Evolutionary conservation across 2,113 vertebrate species (phyloP).

Genomic region (Sialia sialis): DNA sequence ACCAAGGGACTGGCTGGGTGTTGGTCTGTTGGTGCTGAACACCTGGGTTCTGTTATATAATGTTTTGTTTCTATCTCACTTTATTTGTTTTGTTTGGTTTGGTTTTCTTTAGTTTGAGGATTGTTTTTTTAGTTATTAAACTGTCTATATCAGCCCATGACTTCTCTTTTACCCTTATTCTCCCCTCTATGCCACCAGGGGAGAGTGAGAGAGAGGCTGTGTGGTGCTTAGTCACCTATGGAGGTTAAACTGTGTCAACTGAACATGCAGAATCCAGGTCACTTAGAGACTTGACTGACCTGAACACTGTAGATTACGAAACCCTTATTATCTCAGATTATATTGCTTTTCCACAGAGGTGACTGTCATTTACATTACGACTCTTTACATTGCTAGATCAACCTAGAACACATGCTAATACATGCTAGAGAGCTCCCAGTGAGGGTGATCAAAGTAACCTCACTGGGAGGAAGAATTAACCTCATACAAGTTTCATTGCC

Average conservation of each 20-base stretch:
- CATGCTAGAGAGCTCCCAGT: neutral
- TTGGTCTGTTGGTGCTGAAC: neutral
- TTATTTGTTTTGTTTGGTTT: neutral
- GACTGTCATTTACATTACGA: neutral
- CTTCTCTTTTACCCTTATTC: neutral
- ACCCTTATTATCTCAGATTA: neutral
- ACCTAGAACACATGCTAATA: neutral
- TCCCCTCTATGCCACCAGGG: neutral
- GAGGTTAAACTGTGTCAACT: neutral
- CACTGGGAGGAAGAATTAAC: neutral
- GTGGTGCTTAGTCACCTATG: neutral
- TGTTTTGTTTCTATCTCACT: fast-evolving
- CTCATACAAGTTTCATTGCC: neutral
- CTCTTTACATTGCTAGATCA: neutral
- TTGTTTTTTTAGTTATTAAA: neutral
- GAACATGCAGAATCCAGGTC: neutral
- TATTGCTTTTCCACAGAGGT: neutral
- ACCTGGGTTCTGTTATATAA: neutral
- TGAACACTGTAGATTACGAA: neutral
- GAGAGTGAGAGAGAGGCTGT: neutral
- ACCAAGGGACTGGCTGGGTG: neutral
- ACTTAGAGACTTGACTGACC: neutral
- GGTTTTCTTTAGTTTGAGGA: neutral
- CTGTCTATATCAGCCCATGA: neutral
- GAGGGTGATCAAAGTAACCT: neutral